Percentiles rank a stretch among this genome's conserved stretches.
These are phyloP conservation scores for Emberiza fucata DNA, from an alignment of 2,113 vertebrate species.

Conservation along the genomic window DNA sequence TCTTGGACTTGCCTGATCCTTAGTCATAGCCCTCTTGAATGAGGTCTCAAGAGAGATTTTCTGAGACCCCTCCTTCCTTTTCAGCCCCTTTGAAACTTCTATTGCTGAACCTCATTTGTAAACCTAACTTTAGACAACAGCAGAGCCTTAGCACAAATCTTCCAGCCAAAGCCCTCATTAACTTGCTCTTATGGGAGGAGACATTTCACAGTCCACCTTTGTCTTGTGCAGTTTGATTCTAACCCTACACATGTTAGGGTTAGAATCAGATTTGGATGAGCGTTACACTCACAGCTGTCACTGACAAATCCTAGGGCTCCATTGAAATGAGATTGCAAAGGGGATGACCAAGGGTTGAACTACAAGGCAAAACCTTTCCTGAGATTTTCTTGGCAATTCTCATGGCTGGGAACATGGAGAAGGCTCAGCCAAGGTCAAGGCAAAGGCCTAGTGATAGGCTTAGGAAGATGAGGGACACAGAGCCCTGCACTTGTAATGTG, in stretches of 20 bases:
- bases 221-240: background rate
- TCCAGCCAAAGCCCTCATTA: background rate
- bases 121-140: background rate
- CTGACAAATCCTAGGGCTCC: background rate
- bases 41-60: background rate
- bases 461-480: background rate
- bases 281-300: background rate
- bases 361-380: background rate
- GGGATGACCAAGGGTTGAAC: background rate
- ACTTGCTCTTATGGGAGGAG: background rate
- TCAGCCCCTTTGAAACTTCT: background rate
- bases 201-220: background rate
- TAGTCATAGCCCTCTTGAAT: background rate
- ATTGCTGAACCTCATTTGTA: background rate
- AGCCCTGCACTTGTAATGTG: background rate
- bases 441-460: background rate
- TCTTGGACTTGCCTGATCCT: background rate
- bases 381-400: background rate
- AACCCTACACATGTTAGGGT: background rate
- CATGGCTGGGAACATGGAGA: background rate
- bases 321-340: background rate
- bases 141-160: background rate
- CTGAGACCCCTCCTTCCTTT: background rate
- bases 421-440: background rate
- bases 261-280: background rate